These are phyloP conservation scores for Hypomecis punctinalis DNA, from an alignment of 2,888 invertebrate species.

Conservation along the genomic window DNA sequence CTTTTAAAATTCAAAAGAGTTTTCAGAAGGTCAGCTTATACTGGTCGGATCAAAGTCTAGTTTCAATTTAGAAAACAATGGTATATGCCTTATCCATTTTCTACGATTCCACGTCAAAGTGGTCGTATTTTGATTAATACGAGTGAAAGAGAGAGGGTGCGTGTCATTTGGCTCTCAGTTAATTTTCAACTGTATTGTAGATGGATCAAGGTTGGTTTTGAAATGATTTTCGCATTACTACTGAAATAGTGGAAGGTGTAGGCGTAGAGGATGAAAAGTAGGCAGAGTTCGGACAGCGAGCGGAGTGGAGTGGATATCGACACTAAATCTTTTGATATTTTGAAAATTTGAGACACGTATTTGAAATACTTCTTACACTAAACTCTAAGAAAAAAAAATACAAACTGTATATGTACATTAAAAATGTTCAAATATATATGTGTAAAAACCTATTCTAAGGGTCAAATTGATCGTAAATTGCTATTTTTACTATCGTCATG, in stretches of 20 bases:
- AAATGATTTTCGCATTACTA: slow-evolving; percentile 62
- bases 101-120: slow-evolving; percentile 83
- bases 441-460: too few relatives aligned
- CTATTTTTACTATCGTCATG: too few relatives aligned
- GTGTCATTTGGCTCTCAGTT: slow-evolving; percentile 47
- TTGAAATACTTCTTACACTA: too few relatives aligned
- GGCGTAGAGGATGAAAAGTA: slow-evolving; percentile 84
- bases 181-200: slow-evolving; percentile 59
- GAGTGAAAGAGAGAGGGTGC: slow-evolving; percentile 81
- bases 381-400: too few relatives aligned
- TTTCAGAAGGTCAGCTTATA: slow-evolving; percentile 59
- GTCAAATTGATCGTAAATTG: too few relatives aligned
- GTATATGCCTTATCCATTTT: slow-evolving; percentile 79
- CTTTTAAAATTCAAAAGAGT: slow-evolving; percentile 9
- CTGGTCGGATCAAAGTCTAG: slow-evolving; percentile 68
- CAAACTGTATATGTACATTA: too few relatives aligned
- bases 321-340: slow-evolving; percentile 50
- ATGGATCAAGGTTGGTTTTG: slow-evolving; percentile 63
- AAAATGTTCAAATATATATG: too few relatives aligned
- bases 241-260: slow-evolving; percentile 82
- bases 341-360: not conserved
- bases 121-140: slow-evolving; percentile 84
- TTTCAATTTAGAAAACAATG: slow-evolving; percentile 84
- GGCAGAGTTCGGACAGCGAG: slow-evolving; percentile 77
- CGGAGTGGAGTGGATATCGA: slow-evolving; percentile 73